Evolutionary conservation across 2,113 vertebrate species (phyloP).

Genomic region (Cranoglanis bouderius): DNA sequence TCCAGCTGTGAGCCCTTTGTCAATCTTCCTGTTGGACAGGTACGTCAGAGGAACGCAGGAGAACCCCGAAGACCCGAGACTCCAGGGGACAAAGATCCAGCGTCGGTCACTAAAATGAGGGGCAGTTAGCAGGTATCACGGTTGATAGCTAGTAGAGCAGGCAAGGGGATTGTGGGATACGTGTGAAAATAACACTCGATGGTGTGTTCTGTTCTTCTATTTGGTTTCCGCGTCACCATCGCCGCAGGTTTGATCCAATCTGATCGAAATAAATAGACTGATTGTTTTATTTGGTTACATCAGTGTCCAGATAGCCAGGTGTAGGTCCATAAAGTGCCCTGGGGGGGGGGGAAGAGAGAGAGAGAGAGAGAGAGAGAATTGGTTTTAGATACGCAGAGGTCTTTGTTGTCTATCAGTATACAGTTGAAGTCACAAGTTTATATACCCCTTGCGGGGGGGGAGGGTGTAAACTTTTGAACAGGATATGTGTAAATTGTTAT

Average conservation of each 20-base stretch:
- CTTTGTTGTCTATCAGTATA: not conserved
- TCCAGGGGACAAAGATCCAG: slow-evolving; percentile 30
- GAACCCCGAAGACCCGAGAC: slow-evolving; percentile 25
- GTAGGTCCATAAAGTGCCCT: slow-evolving; percentile 66
- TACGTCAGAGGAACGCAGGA: slow-evolving; percentile 1
- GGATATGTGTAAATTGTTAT: too few species aligned
- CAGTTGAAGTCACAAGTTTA: too few species aligned
- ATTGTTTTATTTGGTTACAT: slow-evolving; percentile 65
- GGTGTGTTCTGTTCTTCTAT: slow-evolving; percentile 33
- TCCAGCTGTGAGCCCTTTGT: slow-evolving; percentile 41
- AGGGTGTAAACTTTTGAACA: too few species aligned
- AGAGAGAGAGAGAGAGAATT: slow-evolving; percentile 30
- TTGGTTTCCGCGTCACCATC: slow-evolving; percentile 63
- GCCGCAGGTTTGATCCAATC: slow-evolving; percentile 59
- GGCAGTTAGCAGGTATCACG: slow-evolving; percentile 36
- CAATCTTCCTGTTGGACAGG: slow-evolving; percentile 32
- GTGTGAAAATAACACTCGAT: slow-evolving; percentile 51
- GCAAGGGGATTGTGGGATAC: slow-evolving; percentile 46
- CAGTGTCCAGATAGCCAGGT: slow-evolving; percentile 66
- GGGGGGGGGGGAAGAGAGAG: slow-evolving; percentile 2
- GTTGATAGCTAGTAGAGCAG: slow-evolving; percentile 51
- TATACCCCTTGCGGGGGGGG: too few species aligned
- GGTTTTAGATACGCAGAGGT: not conserved
- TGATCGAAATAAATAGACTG: slow-evolving; percentile 61
- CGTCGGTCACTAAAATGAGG: slow-evolving; percentile 14